These are phyloP conservation scores for Odontamblyopus rebecca DNA, from an alignment of 2,797 vertebrate genomes.

Conservation along the genomic window DNA sequence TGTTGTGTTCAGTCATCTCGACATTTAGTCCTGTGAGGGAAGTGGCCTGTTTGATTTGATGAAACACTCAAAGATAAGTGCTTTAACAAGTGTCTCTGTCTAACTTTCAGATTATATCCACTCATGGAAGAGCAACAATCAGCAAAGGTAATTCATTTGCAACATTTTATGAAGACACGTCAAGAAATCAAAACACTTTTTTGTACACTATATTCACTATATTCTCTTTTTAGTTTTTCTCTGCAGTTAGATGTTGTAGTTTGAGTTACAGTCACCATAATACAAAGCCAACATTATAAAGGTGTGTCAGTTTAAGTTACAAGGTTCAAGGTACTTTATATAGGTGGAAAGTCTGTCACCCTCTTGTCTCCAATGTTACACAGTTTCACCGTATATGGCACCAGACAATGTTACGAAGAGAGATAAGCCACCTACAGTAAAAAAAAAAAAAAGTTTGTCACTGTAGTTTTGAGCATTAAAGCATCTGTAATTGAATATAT, in stretches of 20 bases:
- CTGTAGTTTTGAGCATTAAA: too few relatives aligned
- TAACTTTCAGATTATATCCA: constrained; percentile 82
- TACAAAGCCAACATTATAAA: background rate
- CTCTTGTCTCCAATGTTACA: background rate
- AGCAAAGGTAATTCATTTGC: constrained; percentile 84
- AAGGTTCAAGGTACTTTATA: background rate
- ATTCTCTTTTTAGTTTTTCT: too few relatives aligned
- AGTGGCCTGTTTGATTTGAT: constrained; percentile 9
- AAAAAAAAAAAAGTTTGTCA: too few relatives aligned
- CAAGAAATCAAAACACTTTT: background rate
- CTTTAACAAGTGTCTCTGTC: constrained; percentile 29
- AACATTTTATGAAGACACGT: background rate
- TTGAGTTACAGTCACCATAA: too few relatives aligned
- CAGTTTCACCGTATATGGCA: too few relatives aligned
- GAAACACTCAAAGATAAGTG: background rate
- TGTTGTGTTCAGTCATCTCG: constrained; percentile 1
- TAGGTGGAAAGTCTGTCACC: background rate
- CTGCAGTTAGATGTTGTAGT: too few relatives aligned
- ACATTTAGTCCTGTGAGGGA: constrained; percentile 14
- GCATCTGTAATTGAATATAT: too few relatives aligned
- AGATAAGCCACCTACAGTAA: too few relatives aligned
- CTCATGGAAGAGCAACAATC: constrained; percentile 83
- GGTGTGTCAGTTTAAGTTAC: background rate
- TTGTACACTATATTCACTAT: background rate
- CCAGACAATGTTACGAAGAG: too few relatives aligned